phyloP scores from a whole-genome alignment of 2,888 invertebrate genomes.

The Drosophila recens region DNA sequence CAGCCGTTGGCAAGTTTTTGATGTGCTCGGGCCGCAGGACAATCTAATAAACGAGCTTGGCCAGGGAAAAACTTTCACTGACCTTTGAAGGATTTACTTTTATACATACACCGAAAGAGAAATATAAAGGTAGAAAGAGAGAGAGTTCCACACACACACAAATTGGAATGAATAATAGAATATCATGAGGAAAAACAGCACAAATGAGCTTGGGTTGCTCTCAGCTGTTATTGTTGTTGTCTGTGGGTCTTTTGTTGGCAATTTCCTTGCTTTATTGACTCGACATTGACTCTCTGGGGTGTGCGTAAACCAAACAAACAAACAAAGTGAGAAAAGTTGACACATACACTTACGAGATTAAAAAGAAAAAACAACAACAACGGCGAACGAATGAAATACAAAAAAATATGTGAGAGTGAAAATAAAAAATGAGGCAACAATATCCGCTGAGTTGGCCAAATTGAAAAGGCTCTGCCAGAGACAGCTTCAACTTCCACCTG shows the following conservation, averaged over 20 bases:
- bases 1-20: slow-evolving; percentile 75
- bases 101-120: neutral
- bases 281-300: slow-evolving; percentile 69
- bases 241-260: slow-evolving; percentile 58
- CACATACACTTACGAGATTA: slow-evolving; percentile 80
- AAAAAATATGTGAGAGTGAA: slow-evolving; percentile 14
- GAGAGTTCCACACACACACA: slow-evolving; percentile 19
- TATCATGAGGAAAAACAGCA: slow-evolving; percentile 70
- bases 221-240: slow-evolving; percentile 37
- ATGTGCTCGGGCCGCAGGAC: slow-evolving; percentile 66
- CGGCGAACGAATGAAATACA: neutral
- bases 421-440: slow-evolving; percentile 32
- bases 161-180: slow-evolving; percentile 79
- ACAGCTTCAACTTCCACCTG: slow-evolving; percentile 31
- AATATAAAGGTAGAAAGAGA: neutral
- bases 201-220: slow-evolving; percentile 66
- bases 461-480: slow-evolving; percentile 48
- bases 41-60: slow-evolving; percentile 72
- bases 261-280: slow-evolving; percentile 65
- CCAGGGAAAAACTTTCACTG: slow-evolving; percentile 67
- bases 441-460: slow-evolving; percentile 58
- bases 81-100: slow-evolving; percentile 67
- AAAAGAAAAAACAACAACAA: slow-evolving; percentile 52
- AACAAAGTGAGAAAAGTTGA: slow-evolving; percentile 70
- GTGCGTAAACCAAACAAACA: slow-evolving; percentile 67